Evolutionary conservation across 2,888 invertebrate species (phyloP).

Genomic region (Ectemnius cavifrons): DNA sequence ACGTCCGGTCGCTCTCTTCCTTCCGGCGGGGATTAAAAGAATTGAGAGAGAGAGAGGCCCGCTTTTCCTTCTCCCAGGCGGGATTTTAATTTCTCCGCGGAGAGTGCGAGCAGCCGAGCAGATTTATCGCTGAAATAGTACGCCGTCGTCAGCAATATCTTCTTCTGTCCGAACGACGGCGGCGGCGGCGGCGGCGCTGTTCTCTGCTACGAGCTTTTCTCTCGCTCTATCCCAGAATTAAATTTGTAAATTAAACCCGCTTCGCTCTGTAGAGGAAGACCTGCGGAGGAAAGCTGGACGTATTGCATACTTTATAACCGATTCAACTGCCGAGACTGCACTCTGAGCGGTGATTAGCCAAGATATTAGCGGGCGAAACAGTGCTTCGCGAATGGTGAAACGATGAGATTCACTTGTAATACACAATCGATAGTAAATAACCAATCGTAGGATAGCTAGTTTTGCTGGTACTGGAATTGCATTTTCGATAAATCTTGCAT

Average conservation of each 20-base stretch:
- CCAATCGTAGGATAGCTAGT: no score
- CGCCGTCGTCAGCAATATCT: conserved; percentile 49
- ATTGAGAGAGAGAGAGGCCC: conserved; percentile 31
- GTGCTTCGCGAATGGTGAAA: no score
- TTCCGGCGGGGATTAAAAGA: conserved; percentile 21
- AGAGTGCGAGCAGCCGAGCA: conserved; percentile 21
- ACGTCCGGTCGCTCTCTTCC: not conserved
- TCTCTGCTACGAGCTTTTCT: conserved; percentile 17
- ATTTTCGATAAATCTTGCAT: no score
- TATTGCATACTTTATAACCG: no score
- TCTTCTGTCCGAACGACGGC: not conserved
- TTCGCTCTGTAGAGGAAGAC: not conserved
- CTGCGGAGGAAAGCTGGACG: no score
- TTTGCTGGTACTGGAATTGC: no score
- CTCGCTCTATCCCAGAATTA: conserved; percentile 31
- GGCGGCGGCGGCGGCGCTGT: conserved; percentile 5
- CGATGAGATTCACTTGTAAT: no score
- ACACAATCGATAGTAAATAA: no score
- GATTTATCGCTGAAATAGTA: conserved; percentile 43
- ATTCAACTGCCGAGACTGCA: no score
- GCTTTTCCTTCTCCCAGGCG: conserved; percentile 4
- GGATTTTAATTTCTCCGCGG: conserved; percentile 36
- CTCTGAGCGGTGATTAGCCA: no score
- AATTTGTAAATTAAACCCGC: conserved; percentile 48
- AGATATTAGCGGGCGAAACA: no score